phyloP scores from a whole-genome alignment of 2,113 vertebrate species.

The Protobothrops flavoviridis region DNA sequence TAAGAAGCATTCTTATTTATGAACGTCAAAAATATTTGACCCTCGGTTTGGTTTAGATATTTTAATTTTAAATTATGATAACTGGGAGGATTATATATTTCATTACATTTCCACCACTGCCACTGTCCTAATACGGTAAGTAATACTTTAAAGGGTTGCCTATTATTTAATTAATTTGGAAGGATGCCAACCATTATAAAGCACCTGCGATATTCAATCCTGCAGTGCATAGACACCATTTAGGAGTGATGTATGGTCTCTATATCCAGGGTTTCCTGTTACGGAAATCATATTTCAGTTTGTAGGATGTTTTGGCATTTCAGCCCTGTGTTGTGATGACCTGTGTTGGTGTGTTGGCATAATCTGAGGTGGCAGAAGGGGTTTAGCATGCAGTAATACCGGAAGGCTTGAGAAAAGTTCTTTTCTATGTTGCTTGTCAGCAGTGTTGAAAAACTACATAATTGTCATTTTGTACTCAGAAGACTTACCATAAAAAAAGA shows the following conservation, averaged over 20 bases:
- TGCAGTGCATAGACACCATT: background rate
- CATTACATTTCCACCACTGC: background rate
- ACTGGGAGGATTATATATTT: background rate
- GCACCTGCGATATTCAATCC: background rate
- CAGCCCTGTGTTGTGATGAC: constrained; percentile 4
- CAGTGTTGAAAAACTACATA: constrained; percentile 50
- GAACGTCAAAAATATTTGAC: background rate
- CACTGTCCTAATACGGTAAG: background rate
- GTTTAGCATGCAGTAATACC: constrained; percentile 57
- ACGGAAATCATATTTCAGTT: constrained; percentile 1
- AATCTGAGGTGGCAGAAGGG: constrained; percentile 61
- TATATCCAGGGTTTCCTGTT: background rate
- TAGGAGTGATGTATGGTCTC: background rate
- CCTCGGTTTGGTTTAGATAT: background rate
- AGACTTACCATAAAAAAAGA: constrained; percentile 53
- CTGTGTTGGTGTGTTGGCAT: constrained; percentile 29
- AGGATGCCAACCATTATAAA: background rate
- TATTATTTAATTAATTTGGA: background rate
- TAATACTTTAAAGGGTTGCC: background rate
- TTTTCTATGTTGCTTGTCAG: constrained; percentile 52
- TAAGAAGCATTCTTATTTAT: background rate
- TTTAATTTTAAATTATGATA: background rate
- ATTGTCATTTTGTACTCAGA: constrained; percentile 58
- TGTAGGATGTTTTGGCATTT: constrained; percentile 5
- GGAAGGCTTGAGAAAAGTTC: constrained; percentile 60